A percentile compares a stretch with the other conserved stretches of the same genome.
phyloP scores from a whole-genome alignment of 2,797 vertebrate species.

The Setipinna tenuifilis region DNA sequence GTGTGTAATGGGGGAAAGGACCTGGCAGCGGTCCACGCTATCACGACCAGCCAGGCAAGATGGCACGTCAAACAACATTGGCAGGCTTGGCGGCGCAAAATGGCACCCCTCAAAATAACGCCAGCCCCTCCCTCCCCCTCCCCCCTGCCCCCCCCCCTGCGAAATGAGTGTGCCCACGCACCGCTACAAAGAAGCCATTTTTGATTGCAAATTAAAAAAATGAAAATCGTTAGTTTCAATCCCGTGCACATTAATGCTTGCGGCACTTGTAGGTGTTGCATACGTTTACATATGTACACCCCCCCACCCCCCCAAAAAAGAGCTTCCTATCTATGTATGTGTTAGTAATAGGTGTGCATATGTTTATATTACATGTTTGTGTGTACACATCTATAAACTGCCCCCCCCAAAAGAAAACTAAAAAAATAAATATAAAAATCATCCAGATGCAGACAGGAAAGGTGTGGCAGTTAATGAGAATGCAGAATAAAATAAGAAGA shows the following conservation, averaged over 20 bases:
- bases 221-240: background rate
- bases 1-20: background rate
- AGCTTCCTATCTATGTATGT: no score
- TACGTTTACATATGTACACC: no score
- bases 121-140: no score
- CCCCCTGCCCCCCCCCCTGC: background rate
- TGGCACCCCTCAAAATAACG: background rate
- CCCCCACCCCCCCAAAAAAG: no score
- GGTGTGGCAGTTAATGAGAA: no score
- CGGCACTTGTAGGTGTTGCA: background rate
- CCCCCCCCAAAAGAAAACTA: no score
- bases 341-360: no score
- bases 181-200: background rate
- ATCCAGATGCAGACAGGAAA: no score
- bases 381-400: no score
- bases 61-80: slow-evolving; percentile 14
- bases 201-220: background rate
- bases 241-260: background rate
- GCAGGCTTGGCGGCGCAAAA: background rate
- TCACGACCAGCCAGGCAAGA: background rate
- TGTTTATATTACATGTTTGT: no score
- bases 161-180: background rate
- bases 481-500: no score
- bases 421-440: no score
- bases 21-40: background rate